A percentile compares a stretch with the other conserved stretches of the same genome.
Conservation (phyloP, 2,888 invertebrate genomes). For the Agelastica alni region DNA sequence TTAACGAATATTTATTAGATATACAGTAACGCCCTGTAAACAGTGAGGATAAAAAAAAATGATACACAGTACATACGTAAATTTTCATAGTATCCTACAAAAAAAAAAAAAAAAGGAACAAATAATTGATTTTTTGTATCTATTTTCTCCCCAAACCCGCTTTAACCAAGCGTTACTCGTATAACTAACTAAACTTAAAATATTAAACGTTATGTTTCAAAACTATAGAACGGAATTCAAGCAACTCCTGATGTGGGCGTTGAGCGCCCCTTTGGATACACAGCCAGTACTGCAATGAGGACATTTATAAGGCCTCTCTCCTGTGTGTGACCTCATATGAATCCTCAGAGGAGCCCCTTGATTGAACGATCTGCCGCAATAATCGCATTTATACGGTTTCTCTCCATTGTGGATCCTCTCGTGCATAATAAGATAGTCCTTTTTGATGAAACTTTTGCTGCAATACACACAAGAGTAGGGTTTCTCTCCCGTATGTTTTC, state of each 20-base stretch:
- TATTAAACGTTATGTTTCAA: no score
- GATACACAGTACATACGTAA: no score
- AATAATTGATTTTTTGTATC: no score
- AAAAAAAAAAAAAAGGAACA: no score
- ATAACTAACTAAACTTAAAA: no score
- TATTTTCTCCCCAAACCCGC: no score
- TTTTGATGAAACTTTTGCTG: constrained; percentile 50
- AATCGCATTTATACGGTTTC: constrained; percentile 65
- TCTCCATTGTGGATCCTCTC: constrained; percentile 67
- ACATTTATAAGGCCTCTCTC: constrained; percentile 64
- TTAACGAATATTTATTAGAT: no score
- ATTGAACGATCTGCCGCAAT: constrained; percentile 66
- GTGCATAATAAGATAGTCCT: constrained; percentile 61
- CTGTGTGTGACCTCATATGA: constrained; percentile 66
- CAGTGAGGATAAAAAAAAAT: no score
- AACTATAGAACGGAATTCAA: no score
- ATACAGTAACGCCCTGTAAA: no score
- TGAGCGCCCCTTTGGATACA: constrained; percentile 64
- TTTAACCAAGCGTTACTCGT: no score
- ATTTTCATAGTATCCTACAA: no score
- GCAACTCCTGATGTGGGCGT: constrained; percentile 62
- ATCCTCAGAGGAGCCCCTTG: constrained; percentile 66
- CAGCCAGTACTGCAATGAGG: constrained; percentile 63
- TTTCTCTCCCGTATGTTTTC: constrained; percentile 51
- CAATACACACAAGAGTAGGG: constrained; percentile 50